phyloP scores from a whole-genome alignment of 2,113 vertebrate genomes.

The Ranitomeya variabilis region DNA sequence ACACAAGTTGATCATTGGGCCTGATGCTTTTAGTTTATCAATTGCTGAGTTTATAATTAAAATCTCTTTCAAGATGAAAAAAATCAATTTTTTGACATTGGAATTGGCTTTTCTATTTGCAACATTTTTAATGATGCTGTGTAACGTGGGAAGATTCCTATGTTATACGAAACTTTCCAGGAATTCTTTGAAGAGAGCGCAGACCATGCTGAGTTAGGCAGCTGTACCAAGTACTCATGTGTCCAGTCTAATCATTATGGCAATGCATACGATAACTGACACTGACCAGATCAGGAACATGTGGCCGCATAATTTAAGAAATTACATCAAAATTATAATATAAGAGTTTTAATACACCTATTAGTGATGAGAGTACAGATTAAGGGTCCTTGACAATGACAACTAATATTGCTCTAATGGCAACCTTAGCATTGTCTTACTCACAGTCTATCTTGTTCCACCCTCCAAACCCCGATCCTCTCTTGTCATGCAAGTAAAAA shows the following conservation, averaged over 20 bases:
- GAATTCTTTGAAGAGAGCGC: background rate
- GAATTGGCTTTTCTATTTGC: background rate
- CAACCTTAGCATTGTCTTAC: background rate
- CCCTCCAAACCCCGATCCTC: background rate
- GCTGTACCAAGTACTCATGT: background rate
- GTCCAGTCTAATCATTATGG: background rate
- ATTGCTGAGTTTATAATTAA: background rate
- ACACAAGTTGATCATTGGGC: background rate
- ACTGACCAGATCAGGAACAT: background rate
- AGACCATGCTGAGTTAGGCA: background rate
- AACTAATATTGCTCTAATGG: background rate
- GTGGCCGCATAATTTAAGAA: background rate
- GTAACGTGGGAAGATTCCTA: background rate
- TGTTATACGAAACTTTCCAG: background rate
- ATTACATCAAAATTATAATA: background rate
- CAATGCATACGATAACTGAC: background rate
- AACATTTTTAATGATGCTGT: background rate
- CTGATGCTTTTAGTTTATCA: background rate
- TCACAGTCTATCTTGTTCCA: background rate
- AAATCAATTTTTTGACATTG: background rate
- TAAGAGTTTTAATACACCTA: background rate
- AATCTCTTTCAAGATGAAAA: background rate
- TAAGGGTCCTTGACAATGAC: background rate
- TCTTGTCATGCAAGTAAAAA: background rate
- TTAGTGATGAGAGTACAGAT: background rate